Conservation (phyloP, 2,113 vertebrate species). For the Glaucidium brasilianum region DNA sequence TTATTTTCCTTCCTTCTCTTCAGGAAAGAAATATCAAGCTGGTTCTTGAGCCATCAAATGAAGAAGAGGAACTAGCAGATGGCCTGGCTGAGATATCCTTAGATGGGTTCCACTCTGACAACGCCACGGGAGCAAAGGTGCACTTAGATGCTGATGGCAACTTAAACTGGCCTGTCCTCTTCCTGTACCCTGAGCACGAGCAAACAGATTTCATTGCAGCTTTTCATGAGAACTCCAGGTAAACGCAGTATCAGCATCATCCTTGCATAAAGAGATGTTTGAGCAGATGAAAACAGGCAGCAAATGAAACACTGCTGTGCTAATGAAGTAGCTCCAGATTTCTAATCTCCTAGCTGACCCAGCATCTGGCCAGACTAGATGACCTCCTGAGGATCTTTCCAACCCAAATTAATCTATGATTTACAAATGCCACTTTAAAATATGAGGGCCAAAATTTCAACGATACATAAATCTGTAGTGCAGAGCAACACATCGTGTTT, state of each 20-base stretch:
- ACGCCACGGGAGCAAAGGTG: slow-evolving; percentile 76
- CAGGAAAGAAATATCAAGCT: slow-evolving; percentile 88
- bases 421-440: not conserved
- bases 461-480: accelerated
- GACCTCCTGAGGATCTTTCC: not conserved
- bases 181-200: slow-evolving; percentile 90
- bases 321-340: not conserved
- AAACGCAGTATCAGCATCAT: not conserved
- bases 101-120: slow-evolving; percentile 75
- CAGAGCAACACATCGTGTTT: not conserved
- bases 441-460: not conserved
- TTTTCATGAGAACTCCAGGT: slow-evolving; percentile 90
- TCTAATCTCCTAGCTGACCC: not conserved
- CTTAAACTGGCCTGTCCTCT: slow-evolving; percentile 91
- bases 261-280: not conserved
- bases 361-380: not conserved
- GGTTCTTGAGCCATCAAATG: slow-evolving; percentile 13
- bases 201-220: slow-evolving; percentile 92
- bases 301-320: not conserved
- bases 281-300: not conserved
- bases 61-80: slow-evolving; percentile 65
- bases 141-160: slow-evolving; percentile 80
- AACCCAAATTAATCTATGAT: not conserved
- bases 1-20: not conserved
- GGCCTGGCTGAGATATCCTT: slow-evolving; percentile 70